phyloP scores from a whole-genome alignment of 2,888 invertebrate species.

The Teinopalpus imperialis region DNA sequence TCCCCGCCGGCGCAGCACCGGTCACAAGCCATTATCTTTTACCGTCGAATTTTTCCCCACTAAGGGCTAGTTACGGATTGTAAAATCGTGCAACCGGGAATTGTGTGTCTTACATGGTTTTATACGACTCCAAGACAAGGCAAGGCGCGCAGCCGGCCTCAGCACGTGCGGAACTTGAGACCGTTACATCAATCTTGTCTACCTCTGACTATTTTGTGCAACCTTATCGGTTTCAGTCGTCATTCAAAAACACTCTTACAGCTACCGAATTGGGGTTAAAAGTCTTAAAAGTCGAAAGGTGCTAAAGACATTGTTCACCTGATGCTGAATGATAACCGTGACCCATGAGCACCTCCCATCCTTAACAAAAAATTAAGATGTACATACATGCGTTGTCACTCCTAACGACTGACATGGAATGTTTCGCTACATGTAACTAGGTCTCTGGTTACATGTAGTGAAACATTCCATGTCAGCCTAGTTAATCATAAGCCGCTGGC shows the following conservation, averaged over 20 bases:
- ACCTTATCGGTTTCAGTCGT: slow-evolving; percentile 42
- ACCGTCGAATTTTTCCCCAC: slow-evolving; percentile 23
- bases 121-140: slow-evolving; percentile 31
- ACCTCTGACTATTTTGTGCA: slow-evolving; percentile 61
- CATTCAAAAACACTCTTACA: slow-evolving; percentile 37
- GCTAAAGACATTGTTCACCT: slow-evolving; percentile 43
- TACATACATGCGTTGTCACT: no score
- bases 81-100: slow-evolving; percentile 26
- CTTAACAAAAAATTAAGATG: no score
- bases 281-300: slow-evolving; percentile 29
- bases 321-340: no score
- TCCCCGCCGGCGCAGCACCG: slow-evolving; percentile 17
- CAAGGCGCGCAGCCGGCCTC: slow-evolving; percentile 56
- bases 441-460: no score
- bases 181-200: slow-evolving; percentile 78
- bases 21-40: slow-evolving; percentile 28
- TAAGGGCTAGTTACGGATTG: slow-evolving; percentile 21
- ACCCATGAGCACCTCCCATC: no score
- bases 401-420: no score
- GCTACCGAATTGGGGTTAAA: slow-evolving; percentile 34
- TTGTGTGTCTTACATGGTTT: slow-evolving; percentile 32
- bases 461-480: no score
- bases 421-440: no score
- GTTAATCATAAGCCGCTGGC: no score
- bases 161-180: slow-evolving; percentile 75